Conservation (phyloP, 2,113 vertebrate species). For the Conger conger region DNA sequence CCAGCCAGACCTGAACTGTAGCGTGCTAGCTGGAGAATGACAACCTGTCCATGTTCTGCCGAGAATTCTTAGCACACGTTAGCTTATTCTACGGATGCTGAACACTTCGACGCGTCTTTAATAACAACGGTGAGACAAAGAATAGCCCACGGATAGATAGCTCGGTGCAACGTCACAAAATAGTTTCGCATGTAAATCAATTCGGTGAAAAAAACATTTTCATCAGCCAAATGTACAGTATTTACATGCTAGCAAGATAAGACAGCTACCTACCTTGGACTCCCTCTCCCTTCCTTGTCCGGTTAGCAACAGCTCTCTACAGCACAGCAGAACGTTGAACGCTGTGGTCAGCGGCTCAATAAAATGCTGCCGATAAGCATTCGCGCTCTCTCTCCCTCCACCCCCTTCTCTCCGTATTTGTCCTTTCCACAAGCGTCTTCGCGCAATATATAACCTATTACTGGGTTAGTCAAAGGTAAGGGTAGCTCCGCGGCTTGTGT, state of each 20-base stretch:
- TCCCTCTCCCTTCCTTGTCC: background rate
- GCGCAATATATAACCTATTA: background rate
- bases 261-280: constrained; percentile 8
- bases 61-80: background rate
- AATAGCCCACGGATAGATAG: background rate
- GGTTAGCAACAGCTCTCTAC: background rate
- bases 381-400: background rate
- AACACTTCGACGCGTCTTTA: background rate
- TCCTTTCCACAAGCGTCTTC: background rate
- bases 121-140: background rate
- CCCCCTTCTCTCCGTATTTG: background rate
- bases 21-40: background rate
- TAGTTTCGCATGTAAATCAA: background rate
- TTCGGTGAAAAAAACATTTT: background rate
- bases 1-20: background rate
- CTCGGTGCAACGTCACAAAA: background rate
- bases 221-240: background rate
- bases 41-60: background rate
- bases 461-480: background rate
- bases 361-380: background rate
- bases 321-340: background rate
- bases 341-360: background rate
- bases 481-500: background rate
- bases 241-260: background rate
- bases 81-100: background rate